Evolutionary conservation across 1,140 invertebrate genomes (phyloP).

Genomic region (Neodiprion lecontei): DNA sequence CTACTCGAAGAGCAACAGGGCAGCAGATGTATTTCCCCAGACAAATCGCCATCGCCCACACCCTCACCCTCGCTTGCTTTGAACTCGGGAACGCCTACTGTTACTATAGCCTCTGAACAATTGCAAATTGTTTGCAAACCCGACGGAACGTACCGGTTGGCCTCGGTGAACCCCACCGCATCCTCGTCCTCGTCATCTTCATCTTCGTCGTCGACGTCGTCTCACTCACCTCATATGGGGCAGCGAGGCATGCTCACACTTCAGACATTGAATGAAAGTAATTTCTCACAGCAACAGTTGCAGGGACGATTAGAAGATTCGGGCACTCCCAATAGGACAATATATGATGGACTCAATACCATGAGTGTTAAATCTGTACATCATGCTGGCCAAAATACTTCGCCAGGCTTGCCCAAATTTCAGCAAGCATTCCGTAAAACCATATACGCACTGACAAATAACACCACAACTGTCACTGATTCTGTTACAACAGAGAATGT

Average conservation of each 20-base stretch:
- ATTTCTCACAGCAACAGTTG: conserved; percentile 39
- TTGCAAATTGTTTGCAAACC: conserved; percentile 56
- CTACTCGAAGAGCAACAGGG: conserved; percentile 34
- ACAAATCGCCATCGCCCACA: conserved; percentile 48
- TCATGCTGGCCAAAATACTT: conserved; percentile 58
- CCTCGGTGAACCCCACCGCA: conserved; percentile 43
- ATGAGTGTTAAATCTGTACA: conserved; percentile 33
- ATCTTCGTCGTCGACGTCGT: conserved; percentile 41
- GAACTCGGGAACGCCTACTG: conserved; percentile 20
- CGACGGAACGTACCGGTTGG: conserved; percentile 52
- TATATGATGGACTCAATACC: conserved; percentile 40
- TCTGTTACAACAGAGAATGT: conserved; percentile 41
- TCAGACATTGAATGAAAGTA: conserved; percentile 50
- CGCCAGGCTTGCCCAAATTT: conserved; percentile 73
- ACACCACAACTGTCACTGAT: conserved; percentile 43
- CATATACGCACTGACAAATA: conserved; percentile 52
- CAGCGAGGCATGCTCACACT: conserved; percentile 48
- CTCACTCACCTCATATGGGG: conserved; percentile 30
- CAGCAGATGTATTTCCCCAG: conserved; percentile 40
- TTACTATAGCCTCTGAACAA: conserved; percentile 46
- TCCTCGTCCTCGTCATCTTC: conserved; percentile 21
- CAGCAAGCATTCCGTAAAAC: conserved; percentile 80
- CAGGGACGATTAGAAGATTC: conserved; percentile 24
- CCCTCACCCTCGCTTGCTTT: conserved; percentile 27
- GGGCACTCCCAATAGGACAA: conserved; percentile 33